phyloP scores from a whole-genome alignment of 2,113 vertebrate species.

The Urocitellus parryii region DNA sequence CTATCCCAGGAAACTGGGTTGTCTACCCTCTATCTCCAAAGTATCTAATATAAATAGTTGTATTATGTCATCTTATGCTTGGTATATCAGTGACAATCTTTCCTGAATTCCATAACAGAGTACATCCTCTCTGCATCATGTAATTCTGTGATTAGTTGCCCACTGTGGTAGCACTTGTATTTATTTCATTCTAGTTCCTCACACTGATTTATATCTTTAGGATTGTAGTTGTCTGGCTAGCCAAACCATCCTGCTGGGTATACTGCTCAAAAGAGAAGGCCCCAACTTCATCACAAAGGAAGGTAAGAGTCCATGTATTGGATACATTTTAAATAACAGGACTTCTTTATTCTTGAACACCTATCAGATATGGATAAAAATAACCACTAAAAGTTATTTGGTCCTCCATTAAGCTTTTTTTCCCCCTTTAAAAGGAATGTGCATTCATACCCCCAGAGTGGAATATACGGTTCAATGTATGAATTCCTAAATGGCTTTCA shows the following conservation, averaged over 20 bases:
- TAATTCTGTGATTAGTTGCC: not conserved
- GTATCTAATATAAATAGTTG: not conserved
- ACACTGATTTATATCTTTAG: constrained; percentile 84
- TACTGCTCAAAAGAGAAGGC: constrained; percentile 95
- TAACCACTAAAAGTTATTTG: constrained; percentile 59
- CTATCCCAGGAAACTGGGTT: not conserved
- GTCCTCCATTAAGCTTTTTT: constrained; percentile 69
- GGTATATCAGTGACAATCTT: not conserved
- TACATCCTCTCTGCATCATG: not conserved
- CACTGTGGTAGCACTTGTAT: constrained; percentile 1
- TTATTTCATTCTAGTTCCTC: constrained; percentile 10
- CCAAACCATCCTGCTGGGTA: constrained; percentile 92
- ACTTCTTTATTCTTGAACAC: constrained; percentile 21
- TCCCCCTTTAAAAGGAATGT: constrained; percentile 69
- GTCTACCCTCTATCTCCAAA: not conserved
- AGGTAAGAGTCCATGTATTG: constrained; percentile 86
- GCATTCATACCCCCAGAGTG: not conserved
- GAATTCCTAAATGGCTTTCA: constrained; percentile 46
- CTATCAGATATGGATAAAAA: constrained; percentile 58
- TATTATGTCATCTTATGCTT: not conserved
- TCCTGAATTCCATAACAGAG: not conserved
- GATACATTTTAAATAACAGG: not conserved
- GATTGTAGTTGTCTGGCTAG: constrained; percentile 94
- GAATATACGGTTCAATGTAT: constrained; percentile 60
- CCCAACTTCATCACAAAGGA: constrained; percentile 94